Percentiles rank a stretch among this genome's conserved stretches.
phyloP scores from a whole-genome alignment of 2,797 vertebrate species.

The Sebastes flavidus region DNA sequence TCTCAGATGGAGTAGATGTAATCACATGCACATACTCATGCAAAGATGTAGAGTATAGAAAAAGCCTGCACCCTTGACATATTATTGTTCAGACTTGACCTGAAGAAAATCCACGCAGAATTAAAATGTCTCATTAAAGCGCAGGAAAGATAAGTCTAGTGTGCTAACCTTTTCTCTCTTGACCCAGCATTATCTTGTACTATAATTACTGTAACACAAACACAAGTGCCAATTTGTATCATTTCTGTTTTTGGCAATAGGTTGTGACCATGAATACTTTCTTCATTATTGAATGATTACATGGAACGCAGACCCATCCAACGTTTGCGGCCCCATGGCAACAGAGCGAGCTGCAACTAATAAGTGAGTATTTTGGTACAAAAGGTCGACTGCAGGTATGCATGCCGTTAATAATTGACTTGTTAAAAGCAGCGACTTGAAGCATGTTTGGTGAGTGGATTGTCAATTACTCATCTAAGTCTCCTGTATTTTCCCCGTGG shows the following conservation, averaged over 20 bases:
- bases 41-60: background rate
- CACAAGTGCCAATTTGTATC: background rate
- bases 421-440: slow-evolving; percentile 59
- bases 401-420: slow-evolving; percentile 81
- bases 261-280: slow-evolving; percentile 40
- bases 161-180: background rate
- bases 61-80: background rate
- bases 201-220: slow-evolving; percentile 4
- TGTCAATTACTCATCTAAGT: slow-evolving; percentile 61
- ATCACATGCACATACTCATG: background rate
- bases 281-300: slow-evolving; percentile 61
- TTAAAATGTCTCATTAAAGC: background rate
- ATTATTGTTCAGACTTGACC: background rate
- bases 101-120: background rate
- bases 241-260: slow-evolving; percentile 28
- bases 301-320: slow-evolving; percentile 59
- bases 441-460: slow-evolving; percentile 48
- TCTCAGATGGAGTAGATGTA: background rate
- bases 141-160: background rate
- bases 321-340: slow-evolving; percentile 74
- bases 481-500: slow-evolving; percentile 36
- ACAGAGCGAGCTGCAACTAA: slow-evolving; percentile 76
- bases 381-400: slow-evolving; percentile 83
- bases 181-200: background rate
- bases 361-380: slow-evolving; percentile 83